Conservation (phyloP, 2,797 vertebrate genomes). For the Pantherophis vulpinus region DNA sequence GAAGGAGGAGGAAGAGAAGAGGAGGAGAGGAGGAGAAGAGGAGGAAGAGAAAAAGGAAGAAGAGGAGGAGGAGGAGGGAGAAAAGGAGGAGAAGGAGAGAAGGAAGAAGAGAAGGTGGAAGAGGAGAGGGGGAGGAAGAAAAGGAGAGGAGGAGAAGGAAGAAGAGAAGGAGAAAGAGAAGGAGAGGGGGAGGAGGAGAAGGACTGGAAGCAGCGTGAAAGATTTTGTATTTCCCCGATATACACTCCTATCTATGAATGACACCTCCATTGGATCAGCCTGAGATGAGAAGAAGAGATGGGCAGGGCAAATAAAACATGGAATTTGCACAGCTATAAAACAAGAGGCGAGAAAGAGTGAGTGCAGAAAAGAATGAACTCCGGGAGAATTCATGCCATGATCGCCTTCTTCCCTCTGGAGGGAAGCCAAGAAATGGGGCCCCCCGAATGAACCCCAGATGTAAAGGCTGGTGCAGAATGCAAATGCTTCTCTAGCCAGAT, state of each 20-base stretch:
- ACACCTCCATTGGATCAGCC: background rate
- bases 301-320: background rate
- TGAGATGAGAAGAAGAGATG: background rate
- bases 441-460: background rate
- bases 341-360: background rate
- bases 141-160: background rate
- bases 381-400: background rate
- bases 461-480: background rate
- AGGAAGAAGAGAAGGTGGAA: background rate
- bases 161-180: background rate
- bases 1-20: too few species aligned
- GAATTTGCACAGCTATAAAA: background rate
- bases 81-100: background rate
- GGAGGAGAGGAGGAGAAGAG: background rate
- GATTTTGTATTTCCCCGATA: background rate
- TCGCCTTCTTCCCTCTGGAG: background rate
- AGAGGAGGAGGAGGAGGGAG: too few species aligned
- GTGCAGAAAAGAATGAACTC: background rate
- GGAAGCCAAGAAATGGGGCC: background rate
- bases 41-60: rapidly evolving
- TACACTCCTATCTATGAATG: background rate
- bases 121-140: rapidly evolving
- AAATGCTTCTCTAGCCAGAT: background rate
- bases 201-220: background rate
- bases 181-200: rapidly evolving